Evolutionary conservation across 2,888 invertebrate genomes (phyloP), one percentile per base, ranked within the genome.

Genomic region (Tetrapedia diversipes): DNA sequence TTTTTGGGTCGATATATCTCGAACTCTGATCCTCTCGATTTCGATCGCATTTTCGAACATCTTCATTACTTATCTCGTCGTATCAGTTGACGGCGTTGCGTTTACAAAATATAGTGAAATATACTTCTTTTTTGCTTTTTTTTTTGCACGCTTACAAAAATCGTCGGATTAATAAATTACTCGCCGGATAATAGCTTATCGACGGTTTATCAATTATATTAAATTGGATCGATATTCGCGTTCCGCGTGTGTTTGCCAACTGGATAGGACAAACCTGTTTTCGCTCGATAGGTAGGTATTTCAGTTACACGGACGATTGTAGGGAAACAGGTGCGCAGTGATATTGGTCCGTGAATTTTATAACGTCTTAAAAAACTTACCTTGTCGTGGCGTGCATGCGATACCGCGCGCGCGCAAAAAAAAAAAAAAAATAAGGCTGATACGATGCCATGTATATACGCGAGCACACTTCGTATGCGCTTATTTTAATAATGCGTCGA

Each of bases 231-330:
- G 51, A 66, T 67, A 65, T 59, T 76, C 66, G 47, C 27, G 43
- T 54, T 53, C 29, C 39, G 34, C n/a, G 39, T 63, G 39, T 63
- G 54, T 59, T 53, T 59, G 49, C 22, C 16, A 22, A 60, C 61
- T 34, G 24, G 71, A 45, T 66, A 59, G 70, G 19, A 37, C 57
- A 59, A 71, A 76, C 71, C 71, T 65, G 75, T 76, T 76, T 53
- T 51, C 27, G 74, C n/a, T 63, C 53, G 24, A 45, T 59, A 57
- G 39, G n/a, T 59, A 57, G 39, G n/a, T 41, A 61, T 61, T 66
- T 61, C 22, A 57, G 43, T 56, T 53, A 37, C 24, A 47, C 27
- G 43, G n/a, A 34, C 24, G 45, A 61, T 76, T 57, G 43, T 65
- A 11, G 51, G 1, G 29, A 19, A 64, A 34, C 54, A 71, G 57